These are phyloP conservation scores for Cerastoderma edule DNA, from an alignment of 2,888 invertebrate genomes.

Conservation along the genomic window DNA sequence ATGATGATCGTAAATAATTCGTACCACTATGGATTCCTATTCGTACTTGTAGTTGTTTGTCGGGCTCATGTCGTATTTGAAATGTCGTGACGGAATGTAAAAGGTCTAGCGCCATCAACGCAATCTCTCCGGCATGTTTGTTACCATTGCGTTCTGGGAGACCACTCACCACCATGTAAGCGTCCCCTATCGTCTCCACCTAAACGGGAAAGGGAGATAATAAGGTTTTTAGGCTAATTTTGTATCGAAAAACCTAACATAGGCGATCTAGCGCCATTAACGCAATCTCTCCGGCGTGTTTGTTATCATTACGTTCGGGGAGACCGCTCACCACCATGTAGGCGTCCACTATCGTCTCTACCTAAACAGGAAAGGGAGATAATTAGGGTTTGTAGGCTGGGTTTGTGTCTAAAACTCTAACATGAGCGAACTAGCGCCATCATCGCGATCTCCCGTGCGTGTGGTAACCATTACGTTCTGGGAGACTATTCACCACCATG, in stretches of 20 bases:
- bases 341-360: conserved; percentile 77
- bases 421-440: conserved; percentile 72
- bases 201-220: conserved; percentile 18
- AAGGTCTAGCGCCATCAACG: conserved; percentile 71
- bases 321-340: conserved; percentile 77
- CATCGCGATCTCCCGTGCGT: conserved; percentile 72
- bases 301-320: conserved; percentile 66
- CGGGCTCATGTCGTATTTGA: conserved; percentile 69
- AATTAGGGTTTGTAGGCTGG: too few species aligned
- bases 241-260: too few species aligned
- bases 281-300: conserved; percentile 72
- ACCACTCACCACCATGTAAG: conserved; percentile 76
- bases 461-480: conserved; percentile 67
- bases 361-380: conserved; percentile 42
- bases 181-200: conserved; percentile 78
- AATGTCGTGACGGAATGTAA: conserved; percentile 68
- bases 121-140: conserved; percentile 71
- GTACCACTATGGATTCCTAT: conserved; percentile 74
- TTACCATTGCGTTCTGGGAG: conserved; percentile 69
- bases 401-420: too few species aligned
- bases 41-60: conserved; percentile 69
- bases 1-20: background rate
- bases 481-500: conserved; percentile 75
- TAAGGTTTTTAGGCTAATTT: too few species aligned
- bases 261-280: conserved; percentile 71